These are phyloP conservation scores for Drosophila dives DNA, from an alignment of 2,888 invertebrate genomes.

Conservation along the genomic window DNA sequence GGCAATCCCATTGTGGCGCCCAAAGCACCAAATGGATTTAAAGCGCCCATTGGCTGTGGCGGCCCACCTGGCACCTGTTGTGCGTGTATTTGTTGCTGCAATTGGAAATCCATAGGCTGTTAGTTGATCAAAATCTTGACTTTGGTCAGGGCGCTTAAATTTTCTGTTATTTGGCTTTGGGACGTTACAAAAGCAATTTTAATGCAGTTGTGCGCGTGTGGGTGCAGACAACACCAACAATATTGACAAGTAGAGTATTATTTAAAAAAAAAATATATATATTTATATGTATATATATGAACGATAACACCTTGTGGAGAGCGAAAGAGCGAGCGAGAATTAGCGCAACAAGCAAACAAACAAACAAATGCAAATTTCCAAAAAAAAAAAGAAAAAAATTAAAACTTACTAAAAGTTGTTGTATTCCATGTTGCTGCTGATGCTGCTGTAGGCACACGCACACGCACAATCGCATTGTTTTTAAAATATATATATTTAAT, in stretches of 20 bases:
- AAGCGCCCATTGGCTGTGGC: constrained; percentile 85
- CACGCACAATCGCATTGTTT: constrained; percentile 56
- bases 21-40: constrained; percentile 85
- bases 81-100: constrained; percentile 95
- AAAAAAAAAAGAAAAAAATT: constrained; percentile 48
- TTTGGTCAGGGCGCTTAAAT: constrained; percentile 8
- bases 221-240: constrained; percentile 70
- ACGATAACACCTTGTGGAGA: constrained; percentile 40
- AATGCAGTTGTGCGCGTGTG: constrained; percentile 52
- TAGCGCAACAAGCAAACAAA: constrained; percentile 71
- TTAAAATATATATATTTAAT: constrained; percentile 33
- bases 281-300: constrained; percentile 13
- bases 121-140: constrained; percentile 15
- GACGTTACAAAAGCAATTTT: constrained; percentile 55
- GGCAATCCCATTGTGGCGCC: constrained; percentile 85
- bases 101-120: constrained; percentile 36
- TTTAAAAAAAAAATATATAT: constrained; percentile 15
- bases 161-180: constrained; percentile 41
- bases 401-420: constrained; percentile 95
- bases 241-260: constrained; percentile 47
- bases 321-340: constrained; percentile 38
- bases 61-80: constrained; percentile 90
- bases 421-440: constrained; percentile 96
- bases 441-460: constrained; percentile 87
- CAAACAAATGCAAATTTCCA: constrained; percentile 51